Evolutionary conservation across 1,140 invertebrate species (phyloP), one percentile per base, ranked within the genome.

Genomic region (Archivesica marissinica): DNA sequence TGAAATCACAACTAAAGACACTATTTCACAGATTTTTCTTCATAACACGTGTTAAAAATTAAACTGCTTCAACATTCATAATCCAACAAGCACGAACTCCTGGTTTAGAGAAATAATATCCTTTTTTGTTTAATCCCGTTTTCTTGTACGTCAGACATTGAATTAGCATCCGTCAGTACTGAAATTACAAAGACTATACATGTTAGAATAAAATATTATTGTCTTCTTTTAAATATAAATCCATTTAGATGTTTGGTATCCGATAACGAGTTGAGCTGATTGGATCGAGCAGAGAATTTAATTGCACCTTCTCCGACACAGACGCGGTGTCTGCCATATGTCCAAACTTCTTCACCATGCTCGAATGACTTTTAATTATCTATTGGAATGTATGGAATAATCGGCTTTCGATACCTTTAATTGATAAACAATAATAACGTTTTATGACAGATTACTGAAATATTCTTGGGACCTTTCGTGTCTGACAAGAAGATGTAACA

Each of bases 261-360:
- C 23, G 23, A 64, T 33, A 64, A 35, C n/a, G 59, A 64, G 59
- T 50, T 72, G 59, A 64, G 59, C 33, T 72, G 68, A 72, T 72
- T 72, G 41, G 68, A 50, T 72, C 50, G 68, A 72, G 68, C 28
- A 47, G 68, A 50, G 68, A 44, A 44, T 47, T 72, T 47, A 50
- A 72, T 72, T 72, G 50, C 25, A 25, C 20, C 41, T 72, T 72
- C 44, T 28, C 39, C 28, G n/a, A 11, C 25, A 35, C 33, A 79
- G 77, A 79, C 77, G 52, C 56, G 39, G 61, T 44, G 77, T 79
- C 77, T 79, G 77, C 56, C 77, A 61, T 66, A 64, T 50, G 77
- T 76, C 38, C 56, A 79, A 79, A 66, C 56, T 79, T 59, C 52
- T 72, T 72, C 41, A 30, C 41, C 74, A 76, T 35, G 74, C 9